These are phyloP conservation scores for Platycercus adscitus DNA, from an alignment of 2,113 vertebrate species.

Conservation along the genomic window DNA sequence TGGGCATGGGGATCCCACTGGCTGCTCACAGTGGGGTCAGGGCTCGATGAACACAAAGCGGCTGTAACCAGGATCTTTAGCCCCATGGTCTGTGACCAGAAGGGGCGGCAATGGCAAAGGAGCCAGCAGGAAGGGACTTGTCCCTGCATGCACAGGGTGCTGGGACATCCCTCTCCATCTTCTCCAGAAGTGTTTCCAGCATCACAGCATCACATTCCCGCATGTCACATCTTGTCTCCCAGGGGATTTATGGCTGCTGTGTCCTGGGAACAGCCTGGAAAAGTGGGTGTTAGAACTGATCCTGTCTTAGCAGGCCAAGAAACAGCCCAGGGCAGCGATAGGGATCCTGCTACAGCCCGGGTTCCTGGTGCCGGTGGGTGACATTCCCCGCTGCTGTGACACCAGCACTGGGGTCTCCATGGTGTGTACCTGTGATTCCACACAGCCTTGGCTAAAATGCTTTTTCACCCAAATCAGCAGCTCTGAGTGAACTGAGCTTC, in stretches of 20 bases:
- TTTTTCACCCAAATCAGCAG: neutral
- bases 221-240: fast-evolving
- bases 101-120: neutral
- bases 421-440: neutral
- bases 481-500: neutral
- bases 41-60: neutral
- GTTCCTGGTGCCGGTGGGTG: neutral
- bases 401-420: neutral
- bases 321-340: neutral
- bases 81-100: neutral
- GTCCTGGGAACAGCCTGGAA: neutral
- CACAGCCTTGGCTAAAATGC: neutral
- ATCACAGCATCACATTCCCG: neutral
- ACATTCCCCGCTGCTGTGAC: neutral
- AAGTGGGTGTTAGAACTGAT: neutral
- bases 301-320: neutral
- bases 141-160: neutral
- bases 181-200: neutral
- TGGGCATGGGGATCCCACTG: neutral
- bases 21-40: neutral
- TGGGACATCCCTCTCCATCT: neutral
- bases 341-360: neutral
- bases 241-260: neutral
- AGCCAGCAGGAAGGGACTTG: neutral
- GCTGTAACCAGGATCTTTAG: neutral